A percentile compares a stretch with the other conserved stretches of the same genome.
Conservation (phyloP, 2,888 invertebrate species). For the Diarsia mendica region DNA sequence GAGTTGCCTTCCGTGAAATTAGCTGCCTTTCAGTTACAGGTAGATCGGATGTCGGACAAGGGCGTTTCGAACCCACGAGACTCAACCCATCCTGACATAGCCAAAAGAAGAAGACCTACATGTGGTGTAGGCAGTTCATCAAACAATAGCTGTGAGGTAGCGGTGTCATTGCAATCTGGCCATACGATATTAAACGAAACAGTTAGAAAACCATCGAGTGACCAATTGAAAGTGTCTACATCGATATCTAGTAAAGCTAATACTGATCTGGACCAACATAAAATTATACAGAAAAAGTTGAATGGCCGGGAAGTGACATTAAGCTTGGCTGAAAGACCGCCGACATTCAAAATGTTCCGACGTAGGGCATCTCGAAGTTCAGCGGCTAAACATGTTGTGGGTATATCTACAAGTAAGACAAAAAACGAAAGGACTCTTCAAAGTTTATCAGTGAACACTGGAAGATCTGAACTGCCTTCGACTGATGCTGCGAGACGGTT, state of each 20-base stretch:
- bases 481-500: neutral
- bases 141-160: constrained; percentile 15
- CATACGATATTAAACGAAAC: neutral
- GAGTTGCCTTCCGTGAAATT: constrained; percentile 17
- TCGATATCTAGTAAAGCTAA: neutral
- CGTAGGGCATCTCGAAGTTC: neutral
- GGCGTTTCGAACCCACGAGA: neutral
- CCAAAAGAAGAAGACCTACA: neutral
- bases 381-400: neutral
- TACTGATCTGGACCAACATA: neutral
- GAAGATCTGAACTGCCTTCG: neutral
- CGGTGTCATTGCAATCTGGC: neutral
- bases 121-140: neutral
- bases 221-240: neutral
- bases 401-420: neutral
- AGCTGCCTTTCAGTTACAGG: constrained; percentile 9
- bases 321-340: neutral
- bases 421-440: neutral
- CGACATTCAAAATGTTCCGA: neutral
- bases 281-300: neutral
- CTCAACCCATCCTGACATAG: neutral
- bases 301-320: neutral
- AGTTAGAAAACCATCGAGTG: neutral
- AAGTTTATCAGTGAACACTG: neutral
- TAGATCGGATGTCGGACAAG: neutral